Conservation (phyloP, 2,888 invertebrate species). For the Tenthredo notha region DNA sequence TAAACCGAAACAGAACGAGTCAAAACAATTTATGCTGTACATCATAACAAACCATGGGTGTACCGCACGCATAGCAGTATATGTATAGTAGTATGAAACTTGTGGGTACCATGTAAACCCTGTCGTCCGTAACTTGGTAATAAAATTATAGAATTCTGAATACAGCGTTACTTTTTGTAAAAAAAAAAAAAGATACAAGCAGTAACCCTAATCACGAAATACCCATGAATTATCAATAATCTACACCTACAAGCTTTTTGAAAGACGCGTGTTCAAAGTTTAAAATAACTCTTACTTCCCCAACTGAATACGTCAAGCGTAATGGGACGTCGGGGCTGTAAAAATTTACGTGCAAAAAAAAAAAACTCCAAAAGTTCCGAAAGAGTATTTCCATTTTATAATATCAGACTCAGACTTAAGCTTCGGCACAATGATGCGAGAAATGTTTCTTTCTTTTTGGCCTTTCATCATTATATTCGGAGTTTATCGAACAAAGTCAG, state of each 20-base stretch:
- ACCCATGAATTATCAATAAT: not conserved
- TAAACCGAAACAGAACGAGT: conserved; percentile 27
- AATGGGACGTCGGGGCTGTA: no score
- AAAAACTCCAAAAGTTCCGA: not conserved
- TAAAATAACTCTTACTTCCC: not conserved
- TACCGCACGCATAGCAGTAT: not conserved
- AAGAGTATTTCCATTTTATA: not conserved
- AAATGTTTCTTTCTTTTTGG: not conserved
- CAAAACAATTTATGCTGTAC: conserved; percentile 51
- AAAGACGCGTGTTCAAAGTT: not conserved
- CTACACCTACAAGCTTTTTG: not conserved
- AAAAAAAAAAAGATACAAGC: not conserved
- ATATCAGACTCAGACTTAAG: not conserved
- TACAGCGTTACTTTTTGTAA: not conserved
- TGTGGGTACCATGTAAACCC: not conserved
- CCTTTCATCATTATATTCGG: not conserved
- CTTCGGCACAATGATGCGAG: not conserved
- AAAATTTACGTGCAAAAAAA: not conserved
- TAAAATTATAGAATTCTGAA: not conserved
- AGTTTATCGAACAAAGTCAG: not conserved
- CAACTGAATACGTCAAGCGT: not conserved
- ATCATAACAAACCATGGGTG: conserved; percentile 46
- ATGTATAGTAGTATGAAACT: not conserved
- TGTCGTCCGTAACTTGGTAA: not conserved
- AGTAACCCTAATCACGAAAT: not conserved